Base-by-base conservation (phyloP, 1,140 invertebrate species). In the Pogonognathellus flavescens region DNA sequence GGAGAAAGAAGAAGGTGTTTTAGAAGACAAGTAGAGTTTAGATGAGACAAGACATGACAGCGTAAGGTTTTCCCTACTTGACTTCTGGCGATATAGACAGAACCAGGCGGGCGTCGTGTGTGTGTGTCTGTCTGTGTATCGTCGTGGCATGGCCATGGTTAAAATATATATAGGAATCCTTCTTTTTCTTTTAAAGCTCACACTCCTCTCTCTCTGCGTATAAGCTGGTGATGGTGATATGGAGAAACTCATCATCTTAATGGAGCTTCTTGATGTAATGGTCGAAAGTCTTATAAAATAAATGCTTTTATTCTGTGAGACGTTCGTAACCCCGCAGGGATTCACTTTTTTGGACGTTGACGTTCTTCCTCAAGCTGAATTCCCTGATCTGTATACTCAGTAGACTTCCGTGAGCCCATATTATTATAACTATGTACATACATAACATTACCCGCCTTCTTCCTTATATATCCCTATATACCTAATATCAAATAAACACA, bases 171-270 rank as follows among this genome's bases (percentile, higher is more conserved):
- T n/a, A n/a, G n/a, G n/a, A n/a, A n/a, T n/a, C n/a, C n/a, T n/a
- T n/a, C n/a, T n/a, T n/a, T n/a, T n/a, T n/a, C n/a, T n/a, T n/a
- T n/a, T n/a, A n/a, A n/a, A n/a, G n/a, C n/a, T n/a, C n/a, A n/a
- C n/a, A n/a, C n/a, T n/a, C 76, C 49, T n/a, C n/a, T 57, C 49
- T 22, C 18, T 53, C 18, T 20, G 76, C 20, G 76, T 80, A 57
- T 55, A 59, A 81, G 16, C 25, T 76, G 70, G 70, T 76, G 70
- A 76, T 76, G 31, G 70, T 76, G 70, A 76, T 76, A 76, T 76
- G 49, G 52, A 84, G 84, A 87, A 88, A 88, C 87, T 88, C 87
- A 88, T 88, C 87, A 87, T 88, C 86, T 88, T 88, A 88, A 88
- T 88, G 87, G 87, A 88, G 80, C 82, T 83, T 84, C 84, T 88